Evolutionary conservation across 2,797 vertebrate species (phyloP).

Genomic region (Paguma larvata): DNA sequence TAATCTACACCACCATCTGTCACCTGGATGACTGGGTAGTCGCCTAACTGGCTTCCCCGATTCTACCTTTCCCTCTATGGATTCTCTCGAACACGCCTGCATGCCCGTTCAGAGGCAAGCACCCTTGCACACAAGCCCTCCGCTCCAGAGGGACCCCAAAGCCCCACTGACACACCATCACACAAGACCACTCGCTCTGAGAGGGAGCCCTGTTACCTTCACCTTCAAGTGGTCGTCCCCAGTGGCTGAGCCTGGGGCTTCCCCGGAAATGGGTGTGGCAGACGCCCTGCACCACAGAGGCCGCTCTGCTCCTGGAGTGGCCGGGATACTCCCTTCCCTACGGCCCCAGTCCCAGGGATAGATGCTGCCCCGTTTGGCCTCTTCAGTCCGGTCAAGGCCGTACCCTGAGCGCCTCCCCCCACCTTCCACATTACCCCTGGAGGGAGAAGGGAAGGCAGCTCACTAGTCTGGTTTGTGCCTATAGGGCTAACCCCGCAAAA

Average conservation of each 20-base stretch:
- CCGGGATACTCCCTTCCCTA: background rate
- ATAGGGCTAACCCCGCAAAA: background rate
- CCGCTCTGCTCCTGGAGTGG: background rate
- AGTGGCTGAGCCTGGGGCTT: background rate
- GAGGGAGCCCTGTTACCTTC: background rate
- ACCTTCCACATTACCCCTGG: background rate
- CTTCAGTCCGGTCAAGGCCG: background rate
- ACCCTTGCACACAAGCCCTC: background rate
- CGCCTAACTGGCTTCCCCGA: background rate
- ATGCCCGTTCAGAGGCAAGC: background rate
- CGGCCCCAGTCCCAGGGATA: background rate
- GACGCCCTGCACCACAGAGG: background rate
- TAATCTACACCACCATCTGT: background rate
- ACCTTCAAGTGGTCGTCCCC: background rate
- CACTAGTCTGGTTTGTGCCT: background rate
- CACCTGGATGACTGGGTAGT: background rate
- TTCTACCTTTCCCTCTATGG: background rate
- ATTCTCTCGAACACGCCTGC: background rate
- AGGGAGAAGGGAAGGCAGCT: background rate
- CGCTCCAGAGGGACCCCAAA: background rate
- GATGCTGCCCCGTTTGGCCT: background rate
- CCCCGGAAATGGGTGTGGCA: background rate
- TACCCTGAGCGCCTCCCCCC: background rate
- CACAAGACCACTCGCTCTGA: background rate
- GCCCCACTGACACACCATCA: background rate